These are phyloP conservation scores for Potamarius usumacintae DNA, from an alignment of 2,113 vertebrate genomes.

Conservation along the genomic window DNA sequence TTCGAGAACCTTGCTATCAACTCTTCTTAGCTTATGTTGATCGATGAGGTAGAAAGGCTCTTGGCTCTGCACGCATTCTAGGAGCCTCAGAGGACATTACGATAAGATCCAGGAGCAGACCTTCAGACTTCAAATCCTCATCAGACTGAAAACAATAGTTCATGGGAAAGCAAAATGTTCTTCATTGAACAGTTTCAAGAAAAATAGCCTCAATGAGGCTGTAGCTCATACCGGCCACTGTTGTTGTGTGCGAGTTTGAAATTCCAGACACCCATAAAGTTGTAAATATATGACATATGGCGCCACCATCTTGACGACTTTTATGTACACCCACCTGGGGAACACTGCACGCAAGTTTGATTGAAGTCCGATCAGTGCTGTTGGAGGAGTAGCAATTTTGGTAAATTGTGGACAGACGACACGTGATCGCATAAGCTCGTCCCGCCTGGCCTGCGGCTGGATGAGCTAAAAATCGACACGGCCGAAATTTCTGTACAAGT, in stretches of 20 bases:
- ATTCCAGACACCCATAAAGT: no score
- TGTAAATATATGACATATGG: no score
- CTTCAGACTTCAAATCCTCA: not conserved
- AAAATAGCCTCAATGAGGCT: not conserved
- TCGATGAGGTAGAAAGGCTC: not conserved
- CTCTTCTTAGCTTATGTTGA: not conserved
- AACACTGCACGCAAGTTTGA: no score
- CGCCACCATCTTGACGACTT: no score
- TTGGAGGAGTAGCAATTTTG: no score
- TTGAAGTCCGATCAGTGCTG: no score
- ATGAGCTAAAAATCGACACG: not conserved
- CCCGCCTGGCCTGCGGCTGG: no score
- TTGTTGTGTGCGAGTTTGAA: no score
- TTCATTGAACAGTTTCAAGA: not conserved
- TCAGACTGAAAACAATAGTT: not conserved
- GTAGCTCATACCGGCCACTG: no score
- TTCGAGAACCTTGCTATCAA: constrained; percentile 4
- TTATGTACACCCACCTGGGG: no score
- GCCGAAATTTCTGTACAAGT: not conserved
- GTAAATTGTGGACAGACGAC: no score
- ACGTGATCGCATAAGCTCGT: no score
- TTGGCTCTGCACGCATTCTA: not conserved
- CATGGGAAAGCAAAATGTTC: not conserved
- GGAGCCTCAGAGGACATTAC: not conserved
- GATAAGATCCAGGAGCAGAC: constrained; percentile 7